These are phyloP conservation scores for Remorina albescens DNA, from an alignment of 2,797 vertebrate species.

Conservation along the genomic window DNA sequence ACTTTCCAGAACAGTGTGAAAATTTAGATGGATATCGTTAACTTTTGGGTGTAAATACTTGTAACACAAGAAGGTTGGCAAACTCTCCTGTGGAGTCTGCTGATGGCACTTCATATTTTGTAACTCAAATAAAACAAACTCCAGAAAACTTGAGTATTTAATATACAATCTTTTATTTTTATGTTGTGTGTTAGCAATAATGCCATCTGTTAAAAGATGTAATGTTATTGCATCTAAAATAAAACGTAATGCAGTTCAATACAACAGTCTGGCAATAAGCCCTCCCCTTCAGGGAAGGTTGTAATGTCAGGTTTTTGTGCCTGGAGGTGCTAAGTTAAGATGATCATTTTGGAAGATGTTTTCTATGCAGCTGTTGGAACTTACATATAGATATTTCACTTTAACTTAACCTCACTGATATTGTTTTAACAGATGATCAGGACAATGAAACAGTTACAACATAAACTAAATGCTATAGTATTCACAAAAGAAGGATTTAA, in stretches of 20 bases:
- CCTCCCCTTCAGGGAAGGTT: background rate
- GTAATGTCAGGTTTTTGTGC: background rate
- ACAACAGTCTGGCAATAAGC: background rate
- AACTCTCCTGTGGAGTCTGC: slow-evolving; percentile 75
- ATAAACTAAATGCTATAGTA: background rate
- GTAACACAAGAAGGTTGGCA: slow-evolving; percentile 80
- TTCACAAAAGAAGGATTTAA: background rate
- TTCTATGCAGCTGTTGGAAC: background rate
- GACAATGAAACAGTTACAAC: background rate
- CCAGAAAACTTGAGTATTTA: slow-evolving; percentile 78
- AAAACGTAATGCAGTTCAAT: background rate
- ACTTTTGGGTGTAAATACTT: slow-evolving; percentile 82
- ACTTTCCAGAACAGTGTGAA: slow-evolving; percentile 69
- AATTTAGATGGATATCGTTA: slow-evolving; percentile 68
- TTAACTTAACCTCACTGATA: background rate
- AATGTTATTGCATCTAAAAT: background rate
- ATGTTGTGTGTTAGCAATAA: slow-evolving; percentile 1
- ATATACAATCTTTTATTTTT: slow-evolving; percentile 65
- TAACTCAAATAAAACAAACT: slow-evolving; percentile 88
- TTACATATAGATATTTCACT: background rate
- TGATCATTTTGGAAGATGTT: background rate
- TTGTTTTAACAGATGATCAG: background rate
- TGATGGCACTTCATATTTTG: slow-evolving; percentile 90
- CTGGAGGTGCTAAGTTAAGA: background rate
- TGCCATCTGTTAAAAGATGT: background rate